Conservation (phyloP, 2,797 vertebrate genomes). For the Tauraco hartlaubi region DNA sequence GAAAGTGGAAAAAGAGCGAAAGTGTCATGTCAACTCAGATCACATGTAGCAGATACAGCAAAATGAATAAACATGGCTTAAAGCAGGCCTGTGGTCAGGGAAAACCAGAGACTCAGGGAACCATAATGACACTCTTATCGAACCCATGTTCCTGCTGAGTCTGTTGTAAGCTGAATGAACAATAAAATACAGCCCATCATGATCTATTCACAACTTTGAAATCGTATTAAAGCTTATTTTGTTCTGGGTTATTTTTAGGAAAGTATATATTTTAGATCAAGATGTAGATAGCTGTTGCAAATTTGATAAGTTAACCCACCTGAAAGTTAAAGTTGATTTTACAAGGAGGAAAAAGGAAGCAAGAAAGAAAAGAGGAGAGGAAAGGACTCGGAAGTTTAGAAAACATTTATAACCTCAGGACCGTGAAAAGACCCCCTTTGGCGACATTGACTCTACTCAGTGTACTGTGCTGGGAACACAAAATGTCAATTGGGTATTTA, state of each 20-base stretch:
- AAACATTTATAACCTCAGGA: neutral
- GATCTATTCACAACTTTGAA: neutral
- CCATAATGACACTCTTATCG: neutral
- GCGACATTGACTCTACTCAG: neutral
- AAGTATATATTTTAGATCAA: neutral
- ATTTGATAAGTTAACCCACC: neutral
- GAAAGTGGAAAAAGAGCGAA: neutral
- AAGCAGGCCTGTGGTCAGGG: neutral
- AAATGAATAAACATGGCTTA: fast-evolving
- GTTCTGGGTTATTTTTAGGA: neutral
- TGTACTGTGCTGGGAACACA: neutral
- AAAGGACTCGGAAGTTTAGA: neutral
- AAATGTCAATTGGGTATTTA: neutral
- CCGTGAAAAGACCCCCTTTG: neutral
- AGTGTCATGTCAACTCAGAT: neutral
- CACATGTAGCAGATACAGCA: neutral
- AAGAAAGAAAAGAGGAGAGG: neutral
- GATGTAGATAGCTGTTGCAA: neutral
- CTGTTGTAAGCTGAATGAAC: neutral
- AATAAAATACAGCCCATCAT: neutral
- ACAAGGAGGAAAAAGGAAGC: neutral
- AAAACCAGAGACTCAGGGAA: neutral
- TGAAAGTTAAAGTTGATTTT: neutral
- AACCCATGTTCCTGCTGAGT: neutral
- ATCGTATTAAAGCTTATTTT: neutral